Conservation (phyloP, 53 echinoderm and acorn worm genomes). For the Echinarachnius parma region DNA sequence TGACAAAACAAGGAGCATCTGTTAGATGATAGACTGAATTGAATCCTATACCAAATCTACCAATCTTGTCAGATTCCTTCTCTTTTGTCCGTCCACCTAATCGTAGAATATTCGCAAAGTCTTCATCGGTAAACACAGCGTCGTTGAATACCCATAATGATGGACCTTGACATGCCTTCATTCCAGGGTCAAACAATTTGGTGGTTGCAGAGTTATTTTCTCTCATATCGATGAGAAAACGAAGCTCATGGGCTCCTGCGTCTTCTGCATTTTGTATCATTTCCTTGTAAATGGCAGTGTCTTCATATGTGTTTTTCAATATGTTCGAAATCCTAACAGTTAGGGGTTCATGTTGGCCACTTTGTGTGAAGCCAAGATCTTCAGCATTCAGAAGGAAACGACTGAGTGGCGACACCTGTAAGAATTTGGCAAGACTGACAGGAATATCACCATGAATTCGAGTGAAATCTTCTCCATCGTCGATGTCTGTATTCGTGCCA, state of each 20-base stretch:
- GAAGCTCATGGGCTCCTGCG: slow-evolving; percentile 86
- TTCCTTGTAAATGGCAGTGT: slow-evolving; percentile 59
- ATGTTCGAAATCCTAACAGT: slow-evolving; percentile 50
- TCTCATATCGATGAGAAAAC: slow-evolving; percentile 78
- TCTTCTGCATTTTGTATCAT: slow-evolving; percentile 98
- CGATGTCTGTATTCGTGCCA: not conserved
- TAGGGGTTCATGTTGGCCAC: slow-evolving; percentile 50
- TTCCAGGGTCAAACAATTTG: slow-evolving; percentile 53
- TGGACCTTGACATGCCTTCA: slow-evolving; percentile 78
- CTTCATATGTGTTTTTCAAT: slow-evolving; percentile 38
- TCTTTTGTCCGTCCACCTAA: slow-evolving; percentile 73
- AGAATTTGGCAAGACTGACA: slow-evolving; percentile 10
- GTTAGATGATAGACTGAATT: slow-evolving; percentile 89
- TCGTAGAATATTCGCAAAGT: slow-evolving; percentile 71
- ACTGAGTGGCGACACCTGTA: slow-evolving; percentile 40
- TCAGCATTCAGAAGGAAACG: slow-evolving; percentile 29
- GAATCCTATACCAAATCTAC: slow-evolving; percentile 83
- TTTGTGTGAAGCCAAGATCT: slow-evolving; percentile 42
- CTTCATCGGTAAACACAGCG: slow-evolving; percentile 62
- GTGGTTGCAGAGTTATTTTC: slow-evolving; percentile 36
- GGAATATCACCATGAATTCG: slow-evolving; percentile 28
- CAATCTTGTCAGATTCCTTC: slow-evolving; percentile 67
- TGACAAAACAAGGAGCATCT: slow-evolving; percentile 83
- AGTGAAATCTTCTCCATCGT: slow-evolving; percentile 37
- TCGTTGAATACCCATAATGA: slow-evolving; percentile 89